Evolutionary conservation across 2,113 vertebrate genomes (phyloP), one percentile per base, ranked within the genome.

Genomic region (Illadopsis cleaveri): DNA sequence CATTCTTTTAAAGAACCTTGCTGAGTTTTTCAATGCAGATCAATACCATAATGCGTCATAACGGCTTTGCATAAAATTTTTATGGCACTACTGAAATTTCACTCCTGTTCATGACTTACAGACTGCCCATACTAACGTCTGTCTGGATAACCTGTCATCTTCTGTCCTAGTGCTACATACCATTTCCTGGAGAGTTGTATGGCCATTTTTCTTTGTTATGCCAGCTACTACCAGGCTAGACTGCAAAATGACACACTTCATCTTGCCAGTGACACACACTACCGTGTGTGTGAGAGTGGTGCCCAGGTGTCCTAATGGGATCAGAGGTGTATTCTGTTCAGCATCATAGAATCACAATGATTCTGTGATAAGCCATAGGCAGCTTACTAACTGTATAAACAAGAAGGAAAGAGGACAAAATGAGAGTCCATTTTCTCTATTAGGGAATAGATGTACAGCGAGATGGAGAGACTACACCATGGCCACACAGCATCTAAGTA

Each of bases 201-300:
- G n/a, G 28, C 7, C 19, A 91, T 95, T 89, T 90, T 92, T 85
- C 82, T 91, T 90, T 90, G 76, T 86, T 58, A 90, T 71, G 27
- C 37, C 65, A 83, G 37, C 13, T 86, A 62, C 71, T 82, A 57
- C 62, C 37, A 93, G 58, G 20, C 28, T 86, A 57, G 58, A 37
- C 33, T 80, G 38, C 75, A 50, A 83, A 90, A 72, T 8, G 10
- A 14, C 38, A 45, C 37, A 64, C 40, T 80, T 83, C 35, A 90
- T 90, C 75, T 83, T 51, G 28, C 30, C 81, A 81, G 68, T 45
- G 75, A 53, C 57, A 91, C 25, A 22, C 33, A 23, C 13, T 47
- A 7, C 23, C 71, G 19, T 54, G 48, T 51, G 24, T 57, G 44
- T 47, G 51, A 72, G 7, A 90, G 35, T 9, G 69, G 57, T 73